Evolutionary conservation across 2,888 invertebrate genomes (phyloP), one percentile per base, ranked within the genome.

Genomic region (Rosalia funebris): DNA sequence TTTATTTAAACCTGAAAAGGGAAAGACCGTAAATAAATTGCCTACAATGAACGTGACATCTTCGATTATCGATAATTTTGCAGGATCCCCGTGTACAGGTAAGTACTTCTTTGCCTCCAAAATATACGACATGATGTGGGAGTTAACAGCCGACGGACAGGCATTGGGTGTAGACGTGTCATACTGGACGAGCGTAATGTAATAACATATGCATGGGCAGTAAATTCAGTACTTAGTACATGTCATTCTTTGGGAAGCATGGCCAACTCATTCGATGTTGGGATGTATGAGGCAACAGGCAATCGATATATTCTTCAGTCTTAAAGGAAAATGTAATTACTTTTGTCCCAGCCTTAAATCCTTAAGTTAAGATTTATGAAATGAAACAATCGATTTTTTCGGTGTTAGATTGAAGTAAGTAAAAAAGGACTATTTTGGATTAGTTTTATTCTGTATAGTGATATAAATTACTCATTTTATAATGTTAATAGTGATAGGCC

Each of bases 21-120:
- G 25, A 25, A 57, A 61, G 54, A 44, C 46, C 63, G 55, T 61
- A 52, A 55, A 65, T 65, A 66, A 66, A 66, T 63, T 50, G 54
- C 58, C 42, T 44, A 17, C 42, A 56, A 57, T 55, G 61, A 63
- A 63, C 63, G 62, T 66, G 62, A 59, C 60, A 63, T 63, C 56
- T 48, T 56, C 48, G 45, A 54, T 56, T 55, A 52, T 66, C 57
- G 63, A 66, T 66, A 66, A 66, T 63, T 66, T 59, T 53, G 60
- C 58, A 45, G 46, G 54, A 65, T 62, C 60, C 53, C 41, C 11
- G 16, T 41, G 41, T 10, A 17, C 17, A 11, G 14, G 2, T 15
- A 5, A 10, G 39, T 16, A 41, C 41, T 16, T 17, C 17, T 41
- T 41, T 41, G 16, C n/a, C n/a, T 41, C 41, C 41, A 16, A 41